Base-by-base conservation (phyloP, 2,113 vertebrate species). In the Crotalus horridus region DNA sequence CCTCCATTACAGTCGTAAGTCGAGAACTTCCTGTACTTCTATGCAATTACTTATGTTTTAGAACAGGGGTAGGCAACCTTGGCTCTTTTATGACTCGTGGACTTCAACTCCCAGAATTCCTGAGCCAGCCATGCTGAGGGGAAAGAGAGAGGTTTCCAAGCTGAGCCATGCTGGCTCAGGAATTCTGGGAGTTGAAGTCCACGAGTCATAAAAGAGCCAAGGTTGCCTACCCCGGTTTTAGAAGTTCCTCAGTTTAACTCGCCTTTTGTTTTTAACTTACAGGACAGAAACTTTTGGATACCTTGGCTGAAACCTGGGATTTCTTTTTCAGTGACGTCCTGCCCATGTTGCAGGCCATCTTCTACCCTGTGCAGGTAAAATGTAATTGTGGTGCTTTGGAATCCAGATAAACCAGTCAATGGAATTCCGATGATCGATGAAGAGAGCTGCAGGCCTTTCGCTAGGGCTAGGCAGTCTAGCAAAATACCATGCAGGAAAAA, bases 211-310 rank as follows among this genome's bases (percentile, higher is more conserved):
- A 46, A 46, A 46, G 46, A 46, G 46, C 46, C 46, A 46, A 46
- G 46, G 46, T 46, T 46, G 46, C 46, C 46, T 46, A 46, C 4
- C 46, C 46, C 4, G 46, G 4, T 48, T 48, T 24, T 3, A 53
- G 29, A 24, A 1, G 21, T 58, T 26, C 69, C 2, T 53, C 8
- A 1, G 12, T 33, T 85, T 81, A 43, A 26, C 93, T 51, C 29
- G 26, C 15, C 9, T 91, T 86, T 88, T 87, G 69, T 21, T 54
- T 43, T 29, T 54, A 94, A 96, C 94, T 96, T 96, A 81, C 94
- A 99, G 99, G 99, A 95, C 99, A 99, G 97, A 99, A 99, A 97
- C 97, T 99, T 85, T 96, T 99, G 94, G 99, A 99, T 97, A 99
- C 99, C 0, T 97, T 99, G 97, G 99, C 99, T 0, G 99, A 99